These are phyloP conservation scores for Manduca sexta DNA, from an alignment of 1,140 invertebrate genomes.

Conservation along the genomic window DNA sequence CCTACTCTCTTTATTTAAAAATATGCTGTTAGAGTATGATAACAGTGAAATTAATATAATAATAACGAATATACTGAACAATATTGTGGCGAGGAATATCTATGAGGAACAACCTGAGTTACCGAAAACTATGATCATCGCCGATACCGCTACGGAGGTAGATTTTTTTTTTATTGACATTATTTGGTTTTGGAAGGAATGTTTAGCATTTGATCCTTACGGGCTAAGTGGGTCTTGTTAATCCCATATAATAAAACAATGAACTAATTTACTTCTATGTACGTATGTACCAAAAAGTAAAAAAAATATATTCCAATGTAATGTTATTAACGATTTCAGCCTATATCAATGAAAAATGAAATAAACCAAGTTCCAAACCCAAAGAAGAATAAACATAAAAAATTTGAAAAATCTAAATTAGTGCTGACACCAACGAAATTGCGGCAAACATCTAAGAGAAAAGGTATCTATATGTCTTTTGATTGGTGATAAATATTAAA, in stretches of 20 bases:
- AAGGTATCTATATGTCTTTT: slow-evolving; percentile 20
- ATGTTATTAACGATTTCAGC: slow-evolving; percentile 17
- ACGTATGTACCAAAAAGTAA: no score
- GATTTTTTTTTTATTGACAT: no score
- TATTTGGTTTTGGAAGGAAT: no score
- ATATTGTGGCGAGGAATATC: slow-evolving; percentile 37
- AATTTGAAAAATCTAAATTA: slow-evolving; percentile 29
- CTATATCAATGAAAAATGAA: slow-evolving; percentile 33
- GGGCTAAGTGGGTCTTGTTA: no score
- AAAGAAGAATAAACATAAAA: slow-evolving; percentile 23
- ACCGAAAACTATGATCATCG: slow-evolving; percentile 20
- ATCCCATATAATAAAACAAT: no score
- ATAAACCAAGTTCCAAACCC: slow-evolving; percentile 26
- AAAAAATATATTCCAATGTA: background rate
- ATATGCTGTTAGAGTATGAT: slow-evolving; percentile 42
- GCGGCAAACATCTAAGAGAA: slow-evolving; percentile 18
- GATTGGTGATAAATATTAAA: background rate
- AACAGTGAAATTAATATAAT: slow-evolving; percentile 51
- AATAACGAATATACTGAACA: slow-evolving; percentile 43
- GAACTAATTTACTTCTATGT: no score
- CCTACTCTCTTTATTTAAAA: slow-evolving; percentile 37
- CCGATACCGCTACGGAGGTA: slow-evolving; percentile 46
- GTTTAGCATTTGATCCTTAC: no score
- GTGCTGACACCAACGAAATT: slow-evolving; percentile 22
- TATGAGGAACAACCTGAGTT: slow-evolving; percentile 15